Evolutionary conservation across 2,797 vertebrate species (phyloP).

Genomic region (Alosa sapidissima): DNA sequence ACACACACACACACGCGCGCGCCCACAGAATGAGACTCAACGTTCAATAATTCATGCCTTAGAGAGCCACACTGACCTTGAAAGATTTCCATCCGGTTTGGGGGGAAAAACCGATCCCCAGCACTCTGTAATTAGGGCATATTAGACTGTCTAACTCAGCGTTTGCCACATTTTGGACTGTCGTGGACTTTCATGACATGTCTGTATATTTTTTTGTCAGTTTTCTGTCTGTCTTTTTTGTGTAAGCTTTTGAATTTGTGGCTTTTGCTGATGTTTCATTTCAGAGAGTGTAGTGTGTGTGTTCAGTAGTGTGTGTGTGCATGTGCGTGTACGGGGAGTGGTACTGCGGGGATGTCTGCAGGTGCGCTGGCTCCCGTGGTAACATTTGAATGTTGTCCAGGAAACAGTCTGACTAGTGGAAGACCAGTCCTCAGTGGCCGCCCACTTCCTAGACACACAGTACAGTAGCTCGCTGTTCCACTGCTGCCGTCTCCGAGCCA

Average conservation of each 20-base stretch:
- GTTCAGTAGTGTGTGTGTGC: background rate
- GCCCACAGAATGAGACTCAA: background rate
- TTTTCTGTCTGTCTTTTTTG: background rate
- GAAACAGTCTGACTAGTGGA: background rate
- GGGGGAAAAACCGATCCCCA: background rate
- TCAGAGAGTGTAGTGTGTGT: background rate
- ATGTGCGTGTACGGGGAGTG: background rate
- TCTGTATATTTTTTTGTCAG: background rate
- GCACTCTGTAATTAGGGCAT: constrained; percentile 8
- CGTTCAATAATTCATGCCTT: constrained; percentile 10
- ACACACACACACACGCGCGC: background rate
- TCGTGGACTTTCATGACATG: no score
- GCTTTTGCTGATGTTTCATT: background rate
- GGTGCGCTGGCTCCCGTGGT: background rate
- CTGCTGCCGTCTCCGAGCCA: background rate
- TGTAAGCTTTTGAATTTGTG: background rate
- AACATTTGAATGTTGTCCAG: constrained; percentile 9
- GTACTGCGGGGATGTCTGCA: background rate
- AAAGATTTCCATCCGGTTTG: constrained; percentile 22
- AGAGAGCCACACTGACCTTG: constrained; percentile 4
- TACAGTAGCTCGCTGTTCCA: background rate
- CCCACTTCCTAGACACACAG: background rate
- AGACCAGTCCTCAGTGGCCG: background rate
- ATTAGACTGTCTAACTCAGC: background rate
- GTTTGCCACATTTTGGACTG: no score